Conservation (phyloP, 2,113 vertebrate genomes). For the Colinus virginianus region DNA sequence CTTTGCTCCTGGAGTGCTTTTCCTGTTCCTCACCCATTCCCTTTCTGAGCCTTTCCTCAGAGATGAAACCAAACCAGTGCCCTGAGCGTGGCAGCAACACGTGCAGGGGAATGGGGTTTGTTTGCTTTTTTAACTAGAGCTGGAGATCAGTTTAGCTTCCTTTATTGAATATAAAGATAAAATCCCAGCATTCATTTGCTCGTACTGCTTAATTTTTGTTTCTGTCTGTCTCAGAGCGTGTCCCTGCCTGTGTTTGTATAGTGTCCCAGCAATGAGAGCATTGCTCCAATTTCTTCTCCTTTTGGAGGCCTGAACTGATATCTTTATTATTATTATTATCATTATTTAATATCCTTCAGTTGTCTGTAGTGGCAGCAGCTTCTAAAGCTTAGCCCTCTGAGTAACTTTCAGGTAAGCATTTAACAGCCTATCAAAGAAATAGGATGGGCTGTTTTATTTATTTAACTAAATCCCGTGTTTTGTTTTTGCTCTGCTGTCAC, state of each 20-base stretch:
- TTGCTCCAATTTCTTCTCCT: not conserved
- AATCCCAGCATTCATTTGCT: not conserved
- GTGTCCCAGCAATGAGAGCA: not conserved
- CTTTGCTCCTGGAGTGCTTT: not conserved
- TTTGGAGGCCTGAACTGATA: not conserved
- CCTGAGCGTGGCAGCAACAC: fast-evolving
- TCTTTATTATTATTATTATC: not conserved
- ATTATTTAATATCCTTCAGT: not conserved
- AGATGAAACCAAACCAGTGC: fast-evolving
- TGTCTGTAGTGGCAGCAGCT: not conserved
- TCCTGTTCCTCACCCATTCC: fast-evolving
- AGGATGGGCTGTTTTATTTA: no score
- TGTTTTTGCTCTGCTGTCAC: not conserved
- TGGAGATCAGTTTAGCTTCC: not conserved
- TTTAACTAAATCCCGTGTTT: not conserved
- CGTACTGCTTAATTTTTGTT: not conserved
- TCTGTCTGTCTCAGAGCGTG: not conserved
- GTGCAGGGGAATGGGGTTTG: fast-evolving
- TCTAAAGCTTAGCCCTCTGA: not conserved
- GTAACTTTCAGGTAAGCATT: not conserved
- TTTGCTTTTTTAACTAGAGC: not conserved
- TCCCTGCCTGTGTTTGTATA: not conserved
- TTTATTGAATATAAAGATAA: not conserved
- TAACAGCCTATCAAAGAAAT: not conserved
- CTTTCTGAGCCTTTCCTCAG: not conserved